Conservation (phyloP, 2,888 invertebrate genomes). For the Noctuana brunneofusca region DNA sequence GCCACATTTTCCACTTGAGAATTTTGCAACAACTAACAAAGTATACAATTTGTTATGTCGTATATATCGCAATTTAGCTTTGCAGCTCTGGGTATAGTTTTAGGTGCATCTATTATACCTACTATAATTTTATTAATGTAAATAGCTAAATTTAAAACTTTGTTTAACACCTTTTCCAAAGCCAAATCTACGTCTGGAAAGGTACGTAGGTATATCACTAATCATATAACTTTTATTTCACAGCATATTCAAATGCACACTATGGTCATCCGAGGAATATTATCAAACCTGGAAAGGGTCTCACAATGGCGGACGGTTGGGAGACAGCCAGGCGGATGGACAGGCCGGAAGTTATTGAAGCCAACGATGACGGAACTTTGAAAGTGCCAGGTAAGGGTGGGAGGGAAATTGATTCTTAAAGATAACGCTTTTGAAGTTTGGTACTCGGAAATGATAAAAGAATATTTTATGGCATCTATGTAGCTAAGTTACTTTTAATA, state of each 20-base stretch:
- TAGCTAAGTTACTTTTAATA: too few species aligned
- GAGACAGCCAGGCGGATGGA: constrained; percentile 85
- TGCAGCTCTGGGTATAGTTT: background rate
- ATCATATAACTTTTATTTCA: constrained; percentile 22
- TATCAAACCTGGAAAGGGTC: constrained; percentile 76
- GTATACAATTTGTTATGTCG: constrained; percentile 12
- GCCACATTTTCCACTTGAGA: constrained; percentile 19
- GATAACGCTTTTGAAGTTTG: constrained; percentile 1
- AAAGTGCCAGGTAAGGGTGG: constrained; percentile 72
- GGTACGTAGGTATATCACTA: background rate
- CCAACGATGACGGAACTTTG: constrained; percentile 80
- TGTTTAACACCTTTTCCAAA: background rate
- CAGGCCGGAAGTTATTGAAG: constrained; percentile 81
- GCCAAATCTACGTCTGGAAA: background rate
- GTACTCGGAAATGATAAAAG: background rate
- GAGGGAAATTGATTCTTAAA: constrained; percentile 14
- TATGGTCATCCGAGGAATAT: constrained; percentile 85
- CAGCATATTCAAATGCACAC: constrained; percentile 84
- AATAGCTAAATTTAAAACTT: background rate
- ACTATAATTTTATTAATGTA: background rate
- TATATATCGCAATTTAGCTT: background rate
- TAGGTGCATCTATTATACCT: too few species aligned
- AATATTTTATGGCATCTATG: background rate
- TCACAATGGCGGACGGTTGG: constrained; percentile 85
- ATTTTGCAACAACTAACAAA: constrained; percentile 22